Evolutionary conservation across 1,140 invertebrate genomes (phyloP), one percentile per base, ranked within the genome.

Genomic region (Drosophila lacteicornis): DNA sequence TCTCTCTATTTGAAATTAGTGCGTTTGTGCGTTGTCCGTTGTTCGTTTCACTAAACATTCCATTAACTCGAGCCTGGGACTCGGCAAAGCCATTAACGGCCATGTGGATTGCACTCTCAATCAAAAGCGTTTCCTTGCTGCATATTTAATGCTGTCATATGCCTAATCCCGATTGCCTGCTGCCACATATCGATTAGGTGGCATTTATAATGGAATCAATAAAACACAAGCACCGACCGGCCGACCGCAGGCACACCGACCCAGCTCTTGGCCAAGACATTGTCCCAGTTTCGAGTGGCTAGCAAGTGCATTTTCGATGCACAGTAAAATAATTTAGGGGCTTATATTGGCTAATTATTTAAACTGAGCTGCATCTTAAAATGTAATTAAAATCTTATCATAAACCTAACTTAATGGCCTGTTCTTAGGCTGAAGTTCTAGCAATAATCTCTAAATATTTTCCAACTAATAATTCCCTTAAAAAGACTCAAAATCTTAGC

Each of bases 191-290:
- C 75, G 66, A 78, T 79, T 78, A 79, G 59, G 58, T 56, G 50
- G 53, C 75, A 78, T 70, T 78, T 78, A 49, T 78, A 70, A 78
- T 70, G 65, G 57, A 78, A 70, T 78, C 75, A 62, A 78, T 78
- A 62, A 78, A 78, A 78, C 65, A 43, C 50, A 58, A 70, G 67
- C n/a, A 33, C 40, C 51, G 46, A 53, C 65, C 36, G 19, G 13
- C 40, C 50, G 46, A 53, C 66, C 42, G 19, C 55, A 77, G 25
- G 47, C 38, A 30, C 27, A 30, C 27, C 27, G 27, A 30, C 69
- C 58, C 47, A 36, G 33, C 33, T 55, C 49, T 22, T 33, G 38
- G 42, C 68, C 43, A 80, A 67, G 63, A 53, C 59, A 51, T 68
- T 56, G 50, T 46, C n/a, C 55, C 53, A 67, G 22, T n/a, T 43